Evolutionary conservation across 2,113 vertebrate genomes (phyloP), one percentile per base, ranked within the genome.

Genomic region (Paralichthys olivaceus): DNA sequence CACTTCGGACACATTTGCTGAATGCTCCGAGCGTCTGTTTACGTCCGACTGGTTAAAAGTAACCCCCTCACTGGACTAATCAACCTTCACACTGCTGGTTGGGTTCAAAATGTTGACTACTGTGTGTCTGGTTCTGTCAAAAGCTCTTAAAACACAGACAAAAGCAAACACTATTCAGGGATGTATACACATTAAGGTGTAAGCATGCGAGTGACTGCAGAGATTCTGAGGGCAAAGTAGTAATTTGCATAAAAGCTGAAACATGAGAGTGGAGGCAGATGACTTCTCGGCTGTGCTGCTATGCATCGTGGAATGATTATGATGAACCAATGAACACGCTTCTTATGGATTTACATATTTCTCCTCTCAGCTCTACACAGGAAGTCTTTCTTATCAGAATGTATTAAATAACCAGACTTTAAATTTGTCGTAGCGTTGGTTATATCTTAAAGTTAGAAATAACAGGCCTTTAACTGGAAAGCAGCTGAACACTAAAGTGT

Each of bases 231-330:
- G 72, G 51, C 72, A 72, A 71, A 75, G 64, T 51, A 76, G 56
- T 47, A 8, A 64, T 77, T 86, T 81, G 84, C 79, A 84, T 85
- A 72, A 81, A 88, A 83, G 90, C 85, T 67, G 72, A 79, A 75
- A 75, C 64, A 47, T 79, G 40, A 68, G 14, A 11, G 60, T 69
- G 57, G 77, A 85, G 73, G 80, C 60, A 74, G 71, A 84, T 77
- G 74, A 83, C 43, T 78, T 70, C 60, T 86, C 65, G 34, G 79
- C 63, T 83, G 14, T 70, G 76, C 61, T 77, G 81, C 83, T 77
- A 69, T 73, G 80, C 79, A 69, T 43, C 80, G 83, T 72, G 75
- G 28, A 53, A 84, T 78, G 69, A 80, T 71, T 51, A 80, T 75
- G 74, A 72, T 71, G 64, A 83, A 75, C 73, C 80, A 84, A 76